Conservation (phyloP, 2,113 vertebrate species). For the Symphodus melops region DNA sequence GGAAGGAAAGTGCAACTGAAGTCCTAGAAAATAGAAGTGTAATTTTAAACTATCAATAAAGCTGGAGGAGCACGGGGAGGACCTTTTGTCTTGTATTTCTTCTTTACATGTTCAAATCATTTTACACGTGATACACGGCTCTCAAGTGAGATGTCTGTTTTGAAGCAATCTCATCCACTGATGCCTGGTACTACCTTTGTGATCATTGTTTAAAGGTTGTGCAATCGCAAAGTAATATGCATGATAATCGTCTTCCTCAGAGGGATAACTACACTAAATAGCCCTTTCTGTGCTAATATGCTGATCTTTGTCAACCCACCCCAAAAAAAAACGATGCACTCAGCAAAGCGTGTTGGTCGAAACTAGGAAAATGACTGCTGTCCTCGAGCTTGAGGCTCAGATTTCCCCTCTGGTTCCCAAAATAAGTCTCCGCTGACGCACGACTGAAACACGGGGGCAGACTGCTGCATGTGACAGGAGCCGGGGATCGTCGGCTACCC, state of each 20-base stretch:
- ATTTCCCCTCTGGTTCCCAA: constrained; percentile 4
- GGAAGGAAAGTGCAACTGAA: constrained; percentile 98
- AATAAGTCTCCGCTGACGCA: background rate
- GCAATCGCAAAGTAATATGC: background rate
- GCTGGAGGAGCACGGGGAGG: constrained; percentile 98
- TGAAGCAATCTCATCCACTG: background rate
- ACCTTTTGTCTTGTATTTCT: constrained; percentile 26
- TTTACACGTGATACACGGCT: background rate
- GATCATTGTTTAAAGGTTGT: background rate
- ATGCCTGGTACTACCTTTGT: background rate
- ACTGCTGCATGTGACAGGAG: too few species aligned
- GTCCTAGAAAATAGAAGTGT: constrained; percentile 99
- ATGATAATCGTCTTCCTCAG: background rate
- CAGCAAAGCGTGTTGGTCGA: too few species aligned
- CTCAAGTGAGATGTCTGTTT: background rate
- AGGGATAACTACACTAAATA: background rate
- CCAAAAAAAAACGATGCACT: too few species aligned
- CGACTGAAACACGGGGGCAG: too few species aligned
- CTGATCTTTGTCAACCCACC: background rate
- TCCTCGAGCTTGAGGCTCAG: background rate
- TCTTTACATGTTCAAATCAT: background rate
- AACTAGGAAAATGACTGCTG: background rate
- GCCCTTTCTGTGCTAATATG: background rate
- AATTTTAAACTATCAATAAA: constrained; percentile 99
- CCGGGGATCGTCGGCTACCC: too few species aligned